Base-by-base conservation (phyloP, 2,888 invertebrate genomes). In the Diogma glabrata region DNA sequence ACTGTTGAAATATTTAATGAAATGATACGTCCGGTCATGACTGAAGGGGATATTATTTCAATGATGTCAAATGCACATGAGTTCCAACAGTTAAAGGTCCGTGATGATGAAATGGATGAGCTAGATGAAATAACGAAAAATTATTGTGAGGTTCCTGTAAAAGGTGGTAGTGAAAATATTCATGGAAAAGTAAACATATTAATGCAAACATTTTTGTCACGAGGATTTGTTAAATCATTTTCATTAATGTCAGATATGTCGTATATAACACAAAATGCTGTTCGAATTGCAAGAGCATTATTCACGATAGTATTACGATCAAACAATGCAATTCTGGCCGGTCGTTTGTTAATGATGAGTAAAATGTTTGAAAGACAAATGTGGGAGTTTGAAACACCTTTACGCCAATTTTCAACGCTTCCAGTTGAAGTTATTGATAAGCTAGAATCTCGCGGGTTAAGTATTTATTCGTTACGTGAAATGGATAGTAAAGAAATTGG, bases 161-260 rank as follows among this genome's bases (percentile, higher is more conserved):
- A 81, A 55, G 86, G 91, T 7, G 88, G 90, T 1, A 79, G 84
- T 3, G 95, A 95, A 64, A 91, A 92, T 65, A 78, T 90, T 14
- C 82, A 91, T 60, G 95, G 92, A 60, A 96, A 96, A 78, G 94
- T 94, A 28, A 95, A 95, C 69, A 91, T 95, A 57, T 72, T 99
- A 12, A 77, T 99, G 60, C 94, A 95, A 69, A 84, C 90, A 0
- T 91, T 84, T 65, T 75, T 99, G 47, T 90, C 91, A 0, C 76
- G 88, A 51, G 86, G 85, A 8, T 76, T 77, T 47, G 80, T 96
- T 3, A 82, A 85, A 55, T 67, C 70, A 1, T 70, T 70, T 54
- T 69, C 71, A 0, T 57, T 69, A 9, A 59, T 65, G 12, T 70
- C 68, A 10, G 67, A 67, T 56, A 66, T 68, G 64, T 65, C 66